Conservation (phyloP, 53 echinoderm and acorn worm species). For the Stichopus horrens region DNA sequence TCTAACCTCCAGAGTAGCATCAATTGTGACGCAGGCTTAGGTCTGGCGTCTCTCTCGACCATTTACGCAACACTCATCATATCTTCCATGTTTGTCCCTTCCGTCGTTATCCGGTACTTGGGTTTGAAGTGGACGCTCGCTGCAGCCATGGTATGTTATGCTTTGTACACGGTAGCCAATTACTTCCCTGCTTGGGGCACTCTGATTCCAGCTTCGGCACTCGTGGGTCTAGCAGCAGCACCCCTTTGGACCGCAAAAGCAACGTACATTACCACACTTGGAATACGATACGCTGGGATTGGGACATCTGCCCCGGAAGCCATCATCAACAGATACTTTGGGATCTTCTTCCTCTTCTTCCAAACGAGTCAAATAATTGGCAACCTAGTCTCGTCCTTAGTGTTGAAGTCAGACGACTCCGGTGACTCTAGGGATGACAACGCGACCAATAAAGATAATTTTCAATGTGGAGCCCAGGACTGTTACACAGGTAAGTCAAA, state of each 20-base stretch:
- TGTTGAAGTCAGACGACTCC: slow-evolving; percentile 54
- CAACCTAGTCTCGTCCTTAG: slow-evolving; percentile 83
- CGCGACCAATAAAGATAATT: slow-evolving; percentile 3
- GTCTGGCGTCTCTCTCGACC: slow-evolving; percentile 79
- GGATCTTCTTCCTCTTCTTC: slow-evolving; percentile 93
- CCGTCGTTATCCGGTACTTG: slow-evolving; percentile 75
- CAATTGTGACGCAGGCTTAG: slow-evolving; percentile 90
- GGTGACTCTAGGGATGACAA: background rate
- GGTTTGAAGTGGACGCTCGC: slow-evolving; percentile 89
- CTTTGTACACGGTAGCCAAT: slow-evolving; percentile 77
- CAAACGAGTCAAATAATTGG: slow-evolving; percentile 86
- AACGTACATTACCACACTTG: slow-evolving; percentile 85
- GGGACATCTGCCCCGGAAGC: slow-evolving; percentile 58
- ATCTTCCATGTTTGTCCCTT: slow-evolving; percentile 65
- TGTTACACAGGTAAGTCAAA: slow-evolving; percentile 64
- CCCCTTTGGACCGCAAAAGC: slow-evolving; percentile 94
- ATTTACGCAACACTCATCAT: slow-evolving; percentile 82
- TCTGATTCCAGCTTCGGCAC: slow-evolving; percentile 85
- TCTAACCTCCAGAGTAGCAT: slow-evolving; percentile 97
- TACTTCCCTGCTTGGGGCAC: slow-evolving; percentile 88
- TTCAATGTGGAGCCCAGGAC: slow-evolving; percentile 73
- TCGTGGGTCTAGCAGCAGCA: slow-evolving; percentile 87
- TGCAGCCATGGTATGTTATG: slow-evolving; percentile 63
- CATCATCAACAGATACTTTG: slow-evolving; percentile 83
- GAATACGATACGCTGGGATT: slow-evolving; percentile 63